A percentile compares a stretch with the other conserved stretches of the same genome.
phyloP scores from a whole-genome alignment of 2,888 invertebrate species.

The Brassicogethes aeneus region DNA sequence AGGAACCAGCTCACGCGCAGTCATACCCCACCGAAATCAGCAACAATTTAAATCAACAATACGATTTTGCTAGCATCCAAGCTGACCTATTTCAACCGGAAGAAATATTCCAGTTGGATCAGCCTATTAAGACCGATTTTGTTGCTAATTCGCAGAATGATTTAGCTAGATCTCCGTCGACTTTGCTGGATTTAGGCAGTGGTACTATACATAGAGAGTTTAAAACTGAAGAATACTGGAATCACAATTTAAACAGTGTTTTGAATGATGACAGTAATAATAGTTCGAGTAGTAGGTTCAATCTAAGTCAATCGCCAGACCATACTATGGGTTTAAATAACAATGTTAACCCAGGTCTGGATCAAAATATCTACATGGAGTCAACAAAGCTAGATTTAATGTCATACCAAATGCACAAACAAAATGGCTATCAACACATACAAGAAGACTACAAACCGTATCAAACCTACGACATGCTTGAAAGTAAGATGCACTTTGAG shows the following conservation, averaged over 20 bases:
- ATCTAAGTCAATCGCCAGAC: constrained; percentile 47
- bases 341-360: constrained; percentile 28
- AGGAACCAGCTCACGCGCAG: constrained; percentile 39
- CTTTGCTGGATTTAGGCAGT: constrained; percentile 61
- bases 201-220: constrained; percentile 57
- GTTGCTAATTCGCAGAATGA: constrained; percentile 42
- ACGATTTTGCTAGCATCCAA: constrained; percentile 52
- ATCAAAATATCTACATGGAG: constrained; percentile 23
- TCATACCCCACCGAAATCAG: constrained; percentile 28
- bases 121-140: constrained; percentile 59
- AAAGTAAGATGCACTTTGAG: constrained; percentile 21
- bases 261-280: constrained; percentile 45
- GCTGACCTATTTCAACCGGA: constrained; percentile 67
- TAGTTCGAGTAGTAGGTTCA: constrained; percentile 36
- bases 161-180: constrained; percentile 55
- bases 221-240: constrained; percentile 53
- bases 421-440: constrained; percentile 15
- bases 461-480: constrained; percentile 18
- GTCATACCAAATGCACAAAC: constrained; percentile 21
- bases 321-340: constrained; percentile 37
- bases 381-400: constrained; percentile 21
- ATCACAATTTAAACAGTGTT: constrained; percentile 42
- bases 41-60: constrained; percentile 37
- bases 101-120: constrained; percentile 69
- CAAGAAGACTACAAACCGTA: constrained; percentile 18